These are phyloP conservation scores for Smutsia temminckii DNA, from an alignment of 2,797 vertebrate species.

Conservation along the genomic window DNA sequence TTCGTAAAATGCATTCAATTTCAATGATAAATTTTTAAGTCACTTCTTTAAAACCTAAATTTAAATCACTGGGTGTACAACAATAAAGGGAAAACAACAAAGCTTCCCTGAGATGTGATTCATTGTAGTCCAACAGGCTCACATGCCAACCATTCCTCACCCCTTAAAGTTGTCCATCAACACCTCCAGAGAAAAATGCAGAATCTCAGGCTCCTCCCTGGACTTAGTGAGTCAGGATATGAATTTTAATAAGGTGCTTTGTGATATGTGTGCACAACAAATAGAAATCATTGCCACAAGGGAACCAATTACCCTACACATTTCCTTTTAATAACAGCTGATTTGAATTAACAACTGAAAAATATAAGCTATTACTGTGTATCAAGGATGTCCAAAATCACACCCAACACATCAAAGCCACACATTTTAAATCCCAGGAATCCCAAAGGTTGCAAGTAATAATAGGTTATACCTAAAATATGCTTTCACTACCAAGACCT, in stretches of 20 bases:
- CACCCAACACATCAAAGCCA: not conserved
- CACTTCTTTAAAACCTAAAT: slow-evolving; percentile 66
- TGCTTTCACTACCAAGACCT: not conserved
- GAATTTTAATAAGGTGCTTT: not conserved
- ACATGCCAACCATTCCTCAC: not conserved
- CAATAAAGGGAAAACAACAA: slow-evolving; percentile 44
- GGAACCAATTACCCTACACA: not conserved
- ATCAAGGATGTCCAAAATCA: not conserved
- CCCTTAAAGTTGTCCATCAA: not conserved
- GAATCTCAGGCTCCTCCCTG: not conserved
- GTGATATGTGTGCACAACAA: not conserved
- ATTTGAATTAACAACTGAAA: slow-evolving; percentile 21
- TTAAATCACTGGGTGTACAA: slow-evolving; percentile 56
- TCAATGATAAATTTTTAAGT: slow-evolving; percentile 57
- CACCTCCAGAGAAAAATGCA: not conserved
- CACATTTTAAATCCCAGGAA: not conserved
- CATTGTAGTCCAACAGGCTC: not conserved
- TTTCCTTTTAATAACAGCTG: not conserved
- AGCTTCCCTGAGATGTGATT: slow-evolving; percentile 45
- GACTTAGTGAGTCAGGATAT: not conserved
- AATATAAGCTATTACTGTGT: not conserved
- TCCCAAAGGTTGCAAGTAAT: not conserved
- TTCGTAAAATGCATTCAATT: slow-evolving; percentile 55
- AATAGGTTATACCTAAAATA: not conserved
- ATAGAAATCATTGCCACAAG: not conserved